Evolutionary conservation across 2,113 vertebrate species (phyloP), one percentile per base, ranked within the genome.

Genomic region (Delphinapterus leucas): DNA sequence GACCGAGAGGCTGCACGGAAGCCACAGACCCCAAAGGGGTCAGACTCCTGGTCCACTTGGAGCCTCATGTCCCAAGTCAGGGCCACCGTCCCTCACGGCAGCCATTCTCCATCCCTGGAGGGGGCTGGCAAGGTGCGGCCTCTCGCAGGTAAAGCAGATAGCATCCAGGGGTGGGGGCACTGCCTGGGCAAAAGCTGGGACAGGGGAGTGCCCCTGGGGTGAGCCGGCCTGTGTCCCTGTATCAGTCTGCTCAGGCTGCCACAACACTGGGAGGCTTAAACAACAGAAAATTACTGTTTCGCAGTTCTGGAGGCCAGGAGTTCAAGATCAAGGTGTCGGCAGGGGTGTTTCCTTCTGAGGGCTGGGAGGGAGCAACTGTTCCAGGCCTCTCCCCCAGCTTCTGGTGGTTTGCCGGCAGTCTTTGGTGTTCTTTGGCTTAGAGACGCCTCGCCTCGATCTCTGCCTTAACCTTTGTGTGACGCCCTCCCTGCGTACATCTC

Each of bases 11-110:
- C 8, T 15, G 18, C 63, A 31, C 2, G 20, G 44, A 23, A 36
- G 2, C 31, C 36, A 44, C 44, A 44, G 38, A 76, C 4, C 58
- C 44, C 58, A 41, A 4, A 23, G n/a, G 2, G 33, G 14, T 28
- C 44, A 31, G 26, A 5, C 8, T 26, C 14, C 61, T 60, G 44
- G 31, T 58, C 41, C 33, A 8, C 10, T 17, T 2, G 0, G 41
- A 73, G 10, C 6, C 33, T 14, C 36, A 4, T 6, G 17, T 18
- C 79, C 38, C 20, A 33, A 36, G 44, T 63, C 44, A 10, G 44
- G 7, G 23, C 8, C n/a, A 8, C 11, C 0, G 6, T 25, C 12
- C 67, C 67, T 63, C 17, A 12, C 0, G 7, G 41, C 5, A 12
- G 44, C 44, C 20, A 3, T 10, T 47, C 38, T 61, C 67, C 4